phyloP scores from a whole-genome alignment of 2,797 vertebrate genomes.

The Sphenopsis melanotis region DNA sequence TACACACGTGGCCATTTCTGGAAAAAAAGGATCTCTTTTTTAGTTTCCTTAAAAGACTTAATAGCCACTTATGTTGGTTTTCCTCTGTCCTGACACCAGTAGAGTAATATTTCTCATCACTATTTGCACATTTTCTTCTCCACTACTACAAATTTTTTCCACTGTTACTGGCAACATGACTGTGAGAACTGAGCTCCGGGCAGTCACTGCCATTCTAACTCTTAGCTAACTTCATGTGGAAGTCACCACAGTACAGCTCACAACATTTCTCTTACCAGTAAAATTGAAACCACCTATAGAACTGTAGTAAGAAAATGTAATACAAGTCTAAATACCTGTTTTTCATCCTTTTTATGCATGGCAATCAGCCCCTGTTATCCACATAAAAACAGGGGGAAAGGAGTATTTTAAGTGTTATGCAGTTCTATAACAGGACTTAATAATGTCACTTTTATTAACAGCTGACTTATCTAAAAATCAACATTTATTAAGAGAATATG shows the following conservation, averaged over 20 bases:
- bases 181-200: not conserved
- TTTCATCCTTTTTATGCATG: not conserved
- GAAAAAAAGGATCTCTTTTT: not conserved
- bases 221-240: not conserved
- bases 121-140: not conserved
- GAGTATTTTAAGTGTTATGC: not conserved
- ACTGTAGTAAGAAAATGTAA: not conserved
- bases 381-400: rapidly evolving
- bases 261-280: not conserved
- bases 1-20: not conserved
- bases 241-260: not conserved
- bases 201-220: not conserved
- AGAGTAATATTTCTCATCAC: not conserved
- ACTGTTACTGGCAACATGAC: not conserved
- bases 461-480: not conserved
- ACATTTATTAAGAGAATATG: not conserved
- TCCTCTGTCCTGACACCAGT: not conserved
- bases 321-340: not conserved
- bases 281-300: not conserved
- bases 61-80: not conserved
- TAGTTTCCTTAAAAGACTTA: not conserved
- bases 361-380: not conserved
- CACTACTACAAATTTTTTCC: not conserved
- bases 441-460: not conserved
- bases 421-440: not conserved